Evolutionary conservation across 2,888 invertebrate species (phyloP).

Genomic region (Cotesia congregata): DNA sequence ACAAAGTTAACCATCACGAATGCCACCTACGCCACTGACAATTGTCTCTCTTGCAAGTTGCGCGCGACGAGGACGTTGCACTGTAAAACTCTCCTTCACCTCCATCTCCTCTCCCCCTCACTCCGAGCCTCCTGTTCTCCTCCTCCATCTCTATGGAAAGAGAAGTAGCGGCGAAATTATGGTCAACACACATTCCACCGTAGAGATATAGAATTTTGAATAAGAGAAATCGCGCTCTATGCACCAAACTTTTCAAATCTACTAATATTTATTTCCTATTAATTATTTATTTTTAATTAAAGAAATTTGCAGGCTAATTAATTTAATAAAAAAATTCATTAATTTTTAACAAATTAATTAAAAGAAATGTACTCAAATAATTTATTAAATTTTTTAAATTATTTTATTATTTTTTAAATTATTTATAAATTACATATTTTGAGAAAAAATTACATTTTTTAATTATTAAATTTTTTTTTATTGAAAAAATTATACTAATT

Average conservation of each 20-base stretch:
- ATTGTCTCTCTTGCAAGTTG: constrained; percentile 42
- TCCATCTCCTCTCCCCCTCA: neutral
- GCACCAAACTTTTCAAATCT: neutral
- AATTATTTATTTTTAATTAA: too few species aligned
- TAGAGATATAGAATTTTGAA: constrained; percentile 39
- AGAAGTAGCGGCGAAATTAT: constrained; percentile 36
- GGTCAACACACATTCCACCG: constrained; percentile 39
- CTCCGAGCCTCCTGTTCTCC: neutral
- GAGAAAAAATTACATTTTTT: too few species aligned
- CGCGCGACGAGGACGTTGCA: constrained; percentile 44
- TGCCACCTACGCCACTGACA: constrained; percentile 50
- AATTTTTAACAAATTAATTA: too few species aligned
- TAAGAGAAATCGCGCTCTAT: constrained; percentile 40
- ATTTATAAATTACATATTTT: too few species aligned
- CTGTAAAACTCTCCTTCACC: constrained; percentile 33
- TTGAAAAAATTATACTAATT: too few species aligned
- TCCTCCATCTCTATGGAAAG: constrained; percentile 16
- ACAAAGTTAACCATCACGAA: constrained; percentile 41
- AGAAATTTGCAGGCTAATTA: too few species aligned
- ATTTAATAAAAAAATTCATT: too few species aligned
- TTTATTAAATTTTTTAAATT: too few species aligned
- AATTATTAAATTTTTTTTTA: too few species aligned
- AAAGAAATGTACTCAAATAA: too few species aligned
- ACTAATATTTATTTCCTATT: too few species aligned
- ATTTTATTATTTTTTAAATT: too few species aligned